These are phyloP conservation scores for Serrognathus titanus DNA, from an alignment of 2,888 invertebrate species.

Conservation along the genomic window DNA sequence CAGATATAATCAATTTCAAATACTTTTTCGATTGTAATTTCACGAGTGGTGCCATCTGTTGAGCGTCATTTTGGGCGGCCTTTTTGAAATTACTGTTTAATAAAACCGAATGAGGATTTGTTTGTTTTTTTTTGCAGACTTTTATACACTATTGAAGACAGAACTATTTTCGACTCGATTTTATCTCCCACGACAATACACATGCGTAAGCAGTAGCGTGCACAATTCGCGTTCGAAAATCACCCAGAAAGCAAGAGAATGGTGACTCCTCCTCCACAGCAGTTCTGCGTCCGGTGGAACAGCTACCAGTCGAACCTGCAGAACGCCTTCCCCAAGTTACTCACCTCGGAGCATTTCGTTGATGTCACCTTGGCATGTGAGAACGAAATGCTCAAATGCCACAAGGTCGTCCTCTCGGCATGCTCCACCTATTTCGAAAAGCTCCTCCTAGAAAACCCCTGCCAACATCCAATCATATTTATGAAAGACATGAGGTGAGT, in stretches of 20 bases:
- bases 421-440: constrained; percentile 83
- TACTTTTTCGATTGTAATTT: too few species aligned
- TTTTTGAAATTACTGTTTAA: too few species aligned
- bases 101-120: too few species aligned
- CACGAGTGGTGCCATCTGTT: too few species aligned
- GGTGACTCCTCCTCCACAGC: constrained; percentile 52
- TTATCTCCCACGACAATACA: background rate
- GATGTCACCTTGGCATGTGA: constrained; percentile 88
- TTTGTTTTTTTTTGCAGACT: too few species aligned
- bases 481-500: constrained; percentile 75
- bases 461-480: constrained; percentile 80
- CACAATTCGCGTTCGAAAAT: background rate
- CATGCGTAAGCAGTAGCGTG: background rate
- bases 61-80: too few species aligned
- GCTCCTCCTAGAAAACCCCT: constrained; percentile 76
- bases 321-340: constrained; percentile 70
- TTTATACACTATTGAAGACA: background rate
- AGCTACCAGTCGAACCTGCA: constrained; percentile 78
- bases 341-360: constrained; percentile 78
- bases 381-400: constrained; percentile 80
- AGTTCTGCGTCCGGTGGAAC: constrained; percentile 79
- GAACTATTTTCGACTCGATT: background rate
- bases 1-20: too few species aligned
- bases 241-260: constrained; percentile 13
- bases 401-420: constrained; percentile 81